These are phyloP conservation scores for Salvelinus namaycush DNA, from an alignment of 2,113 vertebrate genomes.

Conservation along the genomic window DNA sequence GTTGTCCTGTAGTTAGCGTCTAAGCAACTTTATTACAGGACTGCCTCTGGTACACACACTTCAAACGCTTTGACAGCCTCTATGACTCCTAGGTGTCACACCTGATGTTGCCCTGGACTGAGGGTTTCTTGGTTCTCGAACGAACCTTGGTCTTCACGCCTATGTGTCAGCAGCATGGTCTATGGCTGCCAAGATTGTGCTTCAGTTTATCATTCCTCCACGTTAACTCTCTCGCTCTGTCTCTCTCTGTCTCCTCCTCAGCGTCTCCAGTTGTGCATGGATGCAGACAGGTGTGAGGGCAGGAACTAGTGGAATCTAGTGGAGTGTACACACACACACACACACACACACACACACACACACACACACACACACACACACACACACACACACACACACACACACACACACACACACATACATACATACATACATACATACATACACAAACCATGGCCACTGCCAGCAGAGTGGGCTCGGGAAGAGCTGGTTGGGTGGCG, in stretches of 20 bases:
- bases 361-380: not conserved
- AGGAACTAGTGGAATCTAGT: not conserved
- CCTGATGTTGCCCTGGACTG: too few species aligned
- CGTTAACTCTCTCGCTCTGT: not conserved
- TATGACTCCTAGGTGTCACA: too few species aligned
- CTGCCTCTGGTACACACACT: too few species aligned
- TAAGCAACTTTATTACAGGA: too few species aligned
- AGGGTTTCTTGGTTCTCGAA: too few species aligned
- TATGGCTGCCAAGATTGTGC: too few species aligned
- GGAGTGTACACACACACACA: not conserved
- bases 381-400: not conserved
- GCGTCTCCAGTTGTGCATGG: not conserved
- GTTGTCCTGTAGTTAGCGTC: too few species aligned
- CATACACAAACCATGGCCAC: not conserved
- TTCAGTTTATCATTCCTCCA: too few species aligned
- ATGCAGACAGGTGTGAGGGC: slow-evolving; percentile 2
- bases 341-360: too few species aligned
- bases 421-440: not conserved
- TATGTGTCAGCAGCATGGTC: too few species aligned
- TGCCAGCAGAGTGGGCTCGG: not conserved
- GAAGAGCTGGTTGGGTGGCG: slow-evolving; percentile 3
- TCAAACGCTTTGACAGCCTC: too few species aligned
- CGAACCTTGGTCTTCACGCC: too few species aligned
- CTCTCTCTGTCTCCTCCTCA: not conserved
- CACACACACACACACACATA: not conserved